Base-by-base conservation (phyloP, 2,113 vertebrate species). In the Camarhynchus parvulus region DNA sequence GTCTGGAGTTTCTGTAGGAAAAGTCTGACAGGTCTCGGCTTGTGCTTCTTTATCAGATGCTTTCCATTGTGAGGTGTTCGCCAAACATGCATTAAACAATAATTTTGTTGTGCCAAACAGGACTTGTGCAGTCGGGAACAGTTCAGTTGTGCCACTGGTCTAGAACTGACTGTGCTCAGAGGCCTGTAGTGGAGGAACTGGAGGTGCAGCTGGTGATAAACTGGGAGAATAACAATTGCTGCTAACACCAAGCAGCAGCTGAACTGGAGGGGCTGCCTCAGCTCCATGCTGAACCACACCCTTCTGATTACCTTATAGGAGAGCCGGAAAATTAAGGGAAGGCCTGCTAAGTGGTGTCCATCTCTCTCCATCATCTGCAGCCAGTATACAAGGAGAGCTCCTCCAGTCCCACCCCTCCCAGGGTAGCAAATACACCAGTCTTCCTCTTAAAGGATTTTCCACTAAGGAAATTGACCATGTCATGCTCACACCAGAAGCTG, bases 11-110 rank as follows among this genome's bases (percentile, higher is more conserved):
- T 88, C 90, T 90, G 62, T 3, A 82, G 87, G 58, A 92, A 80
- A 84, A 61, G 49, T 20, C 33, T 73, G 52, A 91, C 94, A 92
- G 87, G 95, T 80, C 89, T 58, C 74, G 83, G 91, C 91, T 95
- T 96, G 92, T 46, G 82, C 89, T 78, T 44, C 53, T 93, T 94
- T 96, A 98, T 94, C 94, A 80, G 92, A 83, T 74, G 53, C 47
- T 76, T 83, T 81, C 74, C 74, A 83, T 67, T 5, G 1, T 6
- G 63, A 62, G 50, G 39, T 2, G 3, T 56, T 74, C 30, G 46
- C 88, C 90, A 96, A 78, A 90, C 76, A 91, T 3, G 25, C 80
- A 39, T 24, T 25, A 52, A 64, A 72, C 52, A 49, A 75, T 41
- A 28, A 41, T 89, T 92, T 47, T 64, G 35, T 55, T 72, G 84